Evolutionary conservation across 2,888 invertebrate species (phyloP), one percentile per base, ranked within the genome.

Genomic region (Lottia gigantea): DNA sequence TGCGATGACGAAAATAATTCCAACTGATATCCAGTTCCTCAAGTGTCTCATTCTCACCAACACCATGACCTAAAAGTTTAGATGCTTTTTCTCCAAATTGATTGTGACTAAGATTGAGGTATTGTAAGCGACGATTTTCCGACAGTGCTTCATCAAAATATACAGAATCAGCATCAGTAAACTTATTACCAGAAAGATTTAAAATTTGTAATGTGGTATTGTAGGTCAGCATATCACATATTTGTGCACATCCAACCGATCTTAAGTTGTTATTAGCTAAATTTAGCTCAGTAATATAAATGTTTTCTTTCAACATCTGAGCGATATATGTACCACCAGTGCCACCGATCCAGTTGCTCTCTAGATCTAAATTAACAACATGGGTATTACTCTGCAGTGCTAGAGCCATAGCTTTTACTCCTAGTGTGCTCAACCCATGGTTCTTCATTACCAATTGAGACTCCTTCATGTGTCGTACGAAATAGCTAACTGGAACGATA

Each of bases 51-150:
- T 90, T 91, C 70, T 88, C 86, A 80, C 80, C 74, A 55, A 85
- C 68, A 11, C 80, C 82, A 16, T 76, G 76, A 62, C 88, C 87
- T 31, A 92, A 76, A 64, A 82, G 75, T 70, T 82, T 77, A 0
- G 87, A 87, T 12, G 89, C 87, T 31, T 80, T 83, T 75, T 91
- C 89, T 11, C 89, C 88, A 46, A 92, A 85, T 64, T 88, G 80
- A 80, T 92, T 92, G 62, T 90, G 88, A 67, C 90, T 89, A 46
- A 92, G 74, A 84, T 90, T 89, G 8, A 92, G 78, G 31, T 80
- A 86, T 64, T 79, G 76, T 19, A 87, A 49, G 11, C 75, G 66
- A 67, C 77, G 79, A 67, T 83, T 83, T 68, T 82, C 81, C 78
- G 80, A 69, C 16, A 72, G 75, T 67, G 62, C 67, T 46, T 68